These are phyloP conservation scores for Ischnura elegans DNA, from an alignment of 2,888 invertebrate species.

Conservation along the genomic window DNA sequence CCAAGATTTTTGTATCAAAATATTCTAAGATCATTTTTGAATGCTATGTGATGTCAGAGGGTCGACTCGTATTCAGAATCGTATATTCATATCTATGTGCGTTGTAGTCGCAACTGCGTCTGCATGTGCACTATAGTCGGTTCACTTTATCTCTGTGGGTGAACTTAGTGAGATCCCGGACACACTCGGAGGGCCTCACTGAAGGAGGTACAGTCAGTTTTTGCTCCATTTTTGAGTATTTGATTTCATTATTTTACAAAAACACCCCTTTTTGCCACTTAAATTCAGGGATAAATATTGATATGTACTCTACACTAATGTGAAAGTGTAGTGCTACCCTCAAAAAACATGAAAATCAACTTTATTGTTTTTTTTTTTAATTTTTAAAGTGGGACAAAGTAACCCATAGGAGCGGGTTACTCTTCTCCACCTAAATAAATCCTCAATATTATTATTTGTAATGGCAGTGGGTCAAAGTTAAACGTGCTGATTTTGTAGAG, in stretches of 20 bases:
- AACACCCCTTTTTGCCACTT: not conserved
- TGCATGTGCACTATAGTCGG: no score
- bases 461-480: not conserved
- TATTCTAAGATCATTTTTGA: no score
- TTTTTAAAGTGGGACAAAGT: not conserved
- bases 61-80: no score
- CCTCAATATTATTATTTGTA: not conserved
- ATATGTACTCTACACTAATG: not conserved
- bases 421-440: not conserved
- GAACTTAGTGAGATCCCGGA: no score
- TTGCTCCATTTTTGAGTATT: conserved; percentile 1
- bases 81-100: no score
- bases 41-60: no score
- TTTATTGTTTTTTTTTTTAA: not conserved
- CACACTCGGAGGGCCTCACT: no score
- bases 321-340: not conserved
- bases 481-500: not conserved
- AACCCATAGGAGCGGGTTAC: not conserved
- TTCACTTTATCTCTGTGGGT: no score
- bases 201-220: no score
- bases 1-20: no score
- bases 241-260: not conserved
- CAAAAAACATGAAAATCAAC: conserved; percentile 1
- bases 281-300: not conserved
- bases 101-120: no score